Conservation (phyloP, 2,888 invertebrate species). For the Neria commutata region DNA sequence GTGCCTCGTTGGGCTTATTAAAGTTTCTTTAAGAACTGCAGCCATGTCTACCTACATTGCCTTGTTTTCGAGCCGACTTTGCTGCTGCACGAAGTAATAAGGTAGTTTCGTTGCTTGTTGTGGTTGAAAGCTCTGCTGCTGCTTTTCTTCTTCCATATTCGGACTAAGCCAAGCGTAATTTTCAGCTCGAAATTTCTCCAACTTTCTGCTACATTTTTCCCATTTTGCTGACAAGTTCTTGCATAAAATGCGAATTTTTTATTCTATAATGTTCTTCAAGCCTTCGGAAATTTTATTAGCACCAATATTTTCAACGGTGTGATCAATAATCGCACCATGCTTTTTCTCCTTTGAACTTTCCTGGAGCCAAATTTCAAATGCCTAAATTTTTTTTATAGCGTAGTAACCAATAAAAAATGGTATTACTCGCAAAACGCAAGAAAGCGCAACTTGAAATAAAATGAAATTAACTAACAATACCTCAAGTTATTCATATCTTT, state of each 20-base stretch:
- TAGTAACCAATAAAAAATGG: too few species aligned
- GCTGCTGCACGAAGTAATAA: slow-evolving; percentile 4
- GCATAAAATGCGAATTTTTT: background rate
- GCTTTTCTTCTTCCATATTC: background rate
- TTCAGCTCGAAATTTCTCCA: slow-evolving; percentile 4
- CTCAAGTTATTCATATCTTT: too few species aligned
- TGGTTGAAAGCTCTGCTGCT: slow-evolving; percentile 2
- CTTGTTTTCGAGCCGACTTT: slow-evolving; percentile 13
- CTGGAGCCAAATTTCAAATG: too few species aligned
- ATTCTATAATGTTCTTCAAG: too few species aligned
- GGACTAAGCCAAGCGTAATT: background rate
- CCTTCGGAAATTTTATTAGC: too few species aligned
- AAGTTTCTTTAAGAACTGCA: slow-evolving; percentile 6
- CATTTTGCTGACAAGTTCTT: slow-evolving; percentile 2
- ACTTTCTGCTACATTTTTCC: background rate
- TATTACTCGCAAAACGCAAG: too few species aligned
- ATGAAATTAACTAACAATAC: too few species aligned
- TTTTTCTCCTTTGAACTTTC: too few species aligned
- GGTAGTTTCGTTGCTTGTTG: background rate
- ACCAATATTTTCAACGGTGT: too few species aligned
- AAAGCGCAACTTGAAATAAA: too few species aligned
- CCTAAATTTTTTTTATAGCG: too few species aligned
- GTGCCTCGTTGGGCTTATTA: slow-evolving; percentile 12
- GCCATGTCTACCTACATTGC: background rate
- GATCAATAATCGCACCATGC: too few species aligned